These are phyloP conservation scores for Sebastolobus alascanus DNA, from an alignment of 2,797 vertebrate species.

Conservation along the genomic window DNA sequence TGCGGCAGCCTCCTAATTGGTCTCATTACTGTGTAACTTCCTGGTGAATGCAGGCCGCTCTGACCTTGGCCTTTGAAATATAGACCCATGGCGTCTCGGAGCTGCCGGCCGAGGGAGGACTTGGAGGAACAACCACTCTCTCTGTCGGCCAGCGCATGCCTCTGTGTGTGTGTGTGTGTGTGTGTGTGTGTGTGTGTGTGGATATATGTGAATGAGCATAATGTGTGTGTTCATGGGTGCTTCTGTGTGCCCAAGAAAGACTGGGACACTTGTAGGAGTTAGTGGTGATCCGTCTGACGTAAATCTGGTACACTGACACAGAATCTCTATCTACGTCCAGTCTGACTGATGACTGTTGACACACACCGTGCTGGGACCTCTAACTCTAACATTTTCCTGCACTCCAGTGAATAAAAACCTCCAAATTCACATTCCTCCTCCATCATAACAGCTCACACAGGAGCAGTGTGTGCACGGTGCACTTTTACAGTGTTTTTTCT, in stretches of 20 bases:
- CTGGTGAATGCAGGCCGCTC: slow-evolving; percentile 71
- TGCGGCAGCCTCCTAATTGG: slow-evolving; percentile 81
- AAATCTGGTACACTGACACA: slow-evolving; percentile 56
- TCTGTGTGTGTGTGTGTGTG: slow-evolving; percentile 29
- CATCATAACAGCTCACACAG: neutral
- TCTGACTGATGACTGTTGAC: slow-evolving; percentile 20
- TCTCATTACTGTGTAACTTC: slow-evolving; percentile 83
- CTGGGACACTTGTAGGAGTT: slow-evolving; percentile 37
- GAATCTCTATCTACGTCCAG: slow-evolving; percentile 44
- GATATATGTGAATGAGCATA: slow-evolving; percentile 25
- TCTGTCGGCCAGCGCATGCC: slow-evolving; percentile 61
- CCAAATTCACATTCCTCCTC: neutral
- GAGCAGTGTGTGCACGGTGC: neutral
- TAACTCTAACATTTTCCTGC: neutral
- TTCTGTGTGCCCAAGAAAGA: slow-evolving; percentile 20
- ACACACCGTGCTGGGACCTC: neutral
- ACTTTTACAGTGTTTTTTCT: neutral
- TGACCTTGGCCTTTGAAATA: slow-evolving; percentile 87
- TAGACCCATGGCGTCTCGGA: slow-evolving; percentile 67
- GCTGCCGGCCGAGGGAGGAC: slow-evolving; percentile 46
- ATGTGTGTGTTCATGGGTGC: slow-evolving; percentile 34
- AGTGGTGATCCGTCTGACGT: slow-evolving; percentile 37
- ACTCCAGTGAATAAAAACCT: neutral
- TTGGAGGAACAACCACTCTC: slow-evolving; percentile 68
- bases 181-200: slow-evolving; percentile 22